Evolutionary conservation across 64 coral and sea anemone genomes (phyloP), one percentile per base, ranked within the genome.

Genomic region (Montipora sp.): DNA sequence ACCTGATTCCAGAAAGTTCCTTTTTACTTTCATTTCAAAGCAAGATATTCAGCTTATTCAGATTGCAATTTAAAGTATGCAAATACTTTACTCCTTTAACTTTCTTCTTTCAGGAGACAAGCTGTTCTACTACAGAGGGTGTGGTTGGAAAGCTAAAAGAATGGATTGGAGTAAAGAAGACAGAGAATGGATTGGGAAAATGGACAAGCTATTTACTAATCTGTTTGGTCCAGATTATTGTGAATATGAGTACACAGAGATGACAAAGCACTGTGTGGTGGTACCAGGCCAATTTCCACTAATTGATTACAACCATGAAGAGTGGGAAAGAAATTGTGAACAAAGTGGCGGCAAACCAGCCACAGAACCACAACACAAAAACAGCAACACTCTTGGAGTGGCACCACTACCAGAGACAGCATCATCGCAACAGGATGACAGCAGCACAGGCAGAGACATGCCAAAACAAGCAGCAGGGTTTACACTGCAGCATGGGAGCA

Each of bases 161-260:
- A 73, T 83, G 78, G 13, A 51, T 4, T 91, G 90, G 90, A 55
- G 4, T 13, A 51, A 71, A 36, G 78, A 91, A 3, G 66, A 91
- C 60, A 70, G 10, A 44, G 3, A 51, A 4, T 91, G 90, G 90
- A 83, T 91, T 10, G 3, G 45, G 2, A 61, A 22, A 48, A 91
- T 91, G 47, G 43, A 83, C 46, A 16, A 82, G n/a, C 80, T 91
- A 9, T 91, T 91, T 27, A 51, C 11, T 9, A 51, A 74, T 45
- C 68, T 91, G 65, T 83, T 91, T 83, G 90, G 78, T 58, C 90
- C 90, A 44, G 90, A 91, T 47, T 81, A 21, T 11, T 91, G 78
- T 81, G 20, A 83, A 53, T 91, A 90, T 90, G 88, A 90, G 57
- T 90, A 90, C 51, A 78, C 88, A 63, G 23, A 78, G 24, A 48